Base-by-base conservation (phyloP, 2,797 vertebrate species). In the Spea hammondii region DNA sequence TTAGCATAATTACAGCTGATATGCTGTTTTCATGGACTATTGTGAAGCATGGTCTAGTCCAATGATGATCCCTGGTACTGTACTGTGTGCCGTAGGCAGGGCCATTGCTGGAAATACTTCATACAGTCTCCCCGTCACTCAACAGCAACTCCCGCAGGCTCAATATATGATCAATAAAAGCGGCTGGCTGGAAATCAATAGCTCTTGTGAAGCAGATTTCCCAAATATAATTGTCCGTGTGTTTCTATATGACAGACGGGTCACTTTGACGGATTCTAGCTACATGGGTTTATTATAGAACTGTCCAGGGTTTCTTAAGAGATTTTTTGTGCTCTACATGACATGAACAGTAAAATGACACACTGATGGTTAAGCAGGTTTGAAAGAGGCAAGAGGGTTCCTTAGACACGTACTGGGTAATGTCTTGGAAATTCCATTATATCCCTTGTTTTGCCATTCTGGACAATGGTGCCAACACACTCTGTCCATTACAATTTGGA, bases 61-160 rank as follows among this genome's bases (percentile, higher is more conserved):
- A 62, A 13, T 62, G 59, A 62, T 62, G 59, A 62, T 12, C 59
- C 32, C 4, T 44, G n/a, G 59, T 12, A 12, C n/a, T 62, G 14
- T 14, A 44, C 32, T 45, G 60, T 17, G 62, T 8, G 72, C 8
- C 49, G 46, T 46, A 77, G 68, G n/a, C 69, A 6, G 6, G 12
- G 66, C 9, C 49, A 53, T 49, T 46, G 12, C 57, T 65, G 7
- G 14, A 62, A 54, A 69, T 57, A 57, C 49, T 87, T 78, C 84
- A 84, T 86, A 50, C 83, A 62, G 84, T 87, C 91, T 90, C 92
- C 92, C 91, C 32, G 59, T 92, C 92, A 90, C 92, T 92, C 91
- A 93, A 17, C 59, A 32, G 59, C 32, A 32, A 91, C 90, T 91
- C 92, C 90, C 91, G 89, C 92, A 86, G 89, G 88, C 88, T 91